Base-by-base conservation (phyloP, 2,888 invertebrate genomes). In the Leucozona laternaria region DNA sequence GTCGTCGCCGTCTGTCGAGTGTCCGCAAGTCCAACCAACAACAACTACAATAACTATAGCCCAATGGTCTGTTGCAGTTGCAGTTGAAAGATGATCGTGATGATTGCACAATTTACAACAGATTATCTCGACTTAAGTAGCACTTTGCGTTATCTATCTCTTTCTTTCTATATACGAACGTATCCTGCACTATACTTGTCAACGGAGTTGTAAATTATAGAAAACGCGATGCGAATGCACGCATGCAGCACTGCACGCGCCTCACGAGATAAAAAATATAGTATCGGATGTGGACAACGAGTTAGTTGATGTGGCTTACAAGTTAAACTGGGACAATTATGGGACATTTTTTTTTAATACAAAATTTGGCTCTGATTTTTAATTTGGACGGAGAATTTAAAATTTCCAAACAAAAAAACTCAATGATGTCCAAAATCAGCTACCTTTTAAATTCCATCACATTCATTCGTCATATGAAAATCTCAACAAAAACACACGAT, bases 21-120 rank as follows among this genome's bases (percentile, higher is more conserved):
- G 88, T 90, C 90, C 89, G 83, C 84, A 89, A 89, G 85, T 88
- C 68, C 70, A 79, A 25, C 40, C 37, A 64, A 50, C 70, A 62
- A 53, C 57, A 62, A 78, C 88, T 15, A 15, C 20, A 20, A 58
- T 88, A 37, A 22, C 20, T n/a, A n/a, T 7, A 60, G 3, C 31
- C 31, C 34, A 58, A 37, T 58, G 25, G 43, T 45, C 60, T 60
- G 20, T 8, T 28, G 28, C 31, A 31, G 31, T 37, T 68, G 68
- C 57, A 48, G 77, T 75, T 70, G 62, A 57, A 62, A 87, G 87
- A 87, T 87, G 87, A 87, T 87, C 87, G 87, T 79, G 76, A 78
- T 87, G 87, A 87, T 87, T 87, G 87, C 79, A 76, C 83, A 87
- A 83, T 83, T 87, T 87, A 83, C 82, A 79, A 37, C 79, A 82